A percentile compares a stretch with the other conserved stretches of the same genome.
Evolutionary conservation across 2,888 invertebrate species (phyloP).

Genomic region (Mystacides longicornis): DNA sequence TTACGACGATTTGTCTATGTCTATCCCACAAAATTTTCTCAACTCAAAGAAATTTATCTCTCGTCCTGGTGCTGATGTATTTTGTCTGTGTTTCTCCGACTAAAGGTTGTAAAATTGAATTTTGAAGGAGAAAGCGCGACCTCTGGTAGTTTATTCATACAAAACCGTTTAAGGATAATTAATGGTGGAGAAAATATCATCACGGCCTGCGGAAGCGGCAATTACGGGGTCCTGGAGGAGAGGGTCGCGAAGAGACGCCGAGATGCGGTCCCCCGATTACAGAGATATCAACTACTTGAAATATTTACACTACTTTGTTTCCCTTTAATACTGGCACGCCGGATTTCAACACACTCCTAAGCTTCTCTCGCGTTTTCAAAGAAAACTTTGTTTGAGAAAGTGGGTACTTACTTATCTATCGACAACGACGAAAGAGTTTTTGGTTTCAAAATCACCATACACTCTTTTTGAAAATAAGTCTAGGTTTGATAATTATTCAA

Average conservation of each 20-base stretch:
- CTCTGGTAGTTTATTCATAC: slow-evolving; percentile 5
- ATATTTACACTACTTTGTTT: not conserved
- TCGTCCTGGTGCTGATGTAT: no score
- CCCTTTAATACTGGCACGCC: not conserved
- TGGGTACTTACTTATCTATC: not conserved
- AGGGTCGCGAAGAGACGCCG: not conserved
- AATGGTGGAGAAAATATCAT: slow-evolving; percentile 21
- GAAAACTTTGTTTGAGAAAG: not conserved
- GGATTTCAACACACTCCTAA: no score
- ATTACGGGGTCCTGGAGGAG: slow-evolving; percentile 6
- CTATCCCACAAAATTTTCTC: no score
- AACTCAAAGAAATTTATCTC: no score
- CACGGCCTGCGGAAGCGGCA: slow-evolving; percentile 14
- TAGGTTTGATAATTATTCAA: no score
- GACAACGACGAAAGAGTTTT: no score
- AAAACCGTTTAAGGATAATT: slow-evolving; percentile 20
- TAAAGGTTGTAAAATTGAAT: slow-evolving; percentile 3
- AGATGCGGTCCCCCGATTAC: not conserved
- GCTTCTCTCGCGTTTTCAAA: no score
- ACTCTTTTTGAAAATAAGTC: no score
- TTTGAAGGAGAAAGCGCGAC: slow-evolving; percentile 3
- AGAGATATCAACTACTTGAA: not conserved
- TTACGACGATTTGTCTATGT: no score
- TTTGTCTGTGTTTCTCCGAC: not conserved
- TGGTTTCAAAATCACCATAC: no score